phyloP scores from a whole-genome alignment of 1,140 invertebrate species.

The Penaeus chinensis region DNA sequence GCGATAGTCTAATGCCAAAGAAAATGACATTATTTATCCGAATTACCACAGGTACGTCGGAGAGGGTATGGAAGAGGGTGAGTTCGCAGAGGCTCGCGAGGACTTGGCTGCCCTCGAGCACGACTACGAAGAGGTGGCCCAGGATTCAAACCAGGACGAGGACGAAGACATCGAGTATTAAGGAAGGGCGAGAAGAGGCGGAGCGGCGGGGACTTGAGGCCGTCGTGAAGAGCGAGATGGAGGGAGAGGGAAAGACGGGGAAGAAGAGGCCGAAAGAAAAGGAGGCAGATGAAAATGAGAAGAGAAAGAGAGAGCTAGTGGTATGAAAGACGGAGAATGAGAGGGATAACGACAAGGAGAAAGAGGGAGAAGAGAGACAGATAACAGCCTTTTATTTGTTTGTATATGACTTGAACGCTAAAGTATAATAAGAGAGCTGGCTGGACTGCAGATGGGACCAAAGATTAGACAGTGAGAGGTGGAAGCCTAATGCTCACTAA shows the following conservation, averaged over 20 bases:
- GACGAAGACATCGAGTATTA: conserved; percentile 53
- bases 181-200: not conserved
- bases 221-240: not conserved
- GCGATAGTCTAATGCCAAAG: not conserved
- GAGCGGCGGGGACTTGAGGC: not conserved
- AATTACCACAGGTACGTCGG: conserved; percentile 66
- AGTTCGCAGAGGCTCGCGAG: conserved; percentile 73
- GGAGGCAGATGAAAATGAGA: no score
- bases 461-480: no score
- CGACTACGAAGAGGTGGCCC: conserved; percentile 71
- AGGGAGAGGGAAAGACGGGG: not conserved
- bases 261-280: no score
- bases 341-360: no score
- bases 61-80: conserved; percentile 71
- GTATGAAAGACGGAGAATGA: not conserved
- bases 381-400: no score
- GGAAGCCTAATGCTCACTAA: no score
- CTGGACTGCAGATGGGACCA: no score
- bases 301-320: not conserved
- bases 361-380: no score
- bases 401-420: no score
- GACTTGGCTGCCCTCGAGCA: conserved; percentile 70
- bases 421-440: no score
- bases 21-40: conserved; percentile 71
- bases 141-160: conserved; percentile 47